Evolutionary conservation across 2,797 vertebrate genomes (phyloP).

Genomic region (Gambelia wislizenii): DNA sequence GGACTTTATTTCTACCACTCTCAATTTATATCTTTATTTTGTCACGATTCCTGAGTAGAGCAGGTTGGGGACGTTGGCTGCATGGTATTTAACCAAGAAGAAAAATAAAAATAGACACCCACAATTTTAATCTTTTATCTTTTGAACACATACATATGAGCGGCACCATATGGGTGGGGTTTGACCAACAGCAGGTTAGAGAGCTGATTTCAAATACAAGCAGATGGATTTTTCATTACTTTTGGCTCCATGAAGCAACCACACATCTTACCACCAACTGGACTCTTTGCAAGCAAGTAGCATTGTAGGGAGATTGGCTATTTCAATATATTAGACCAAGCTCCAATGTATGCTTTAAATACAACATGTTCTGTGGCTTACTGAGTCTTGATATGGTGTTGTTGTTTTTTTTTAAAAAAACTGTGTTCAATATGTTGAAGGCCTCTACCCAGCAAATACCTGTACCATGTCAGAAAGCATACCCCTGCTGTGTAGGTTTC

Average conservation of each 20-base stretch:
- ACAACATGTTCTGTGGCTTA: conserved; percentile 26
- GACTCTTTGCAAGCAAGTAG: conserved; percentile 4
- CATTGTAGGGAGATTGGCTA: conserved; percentile 24
- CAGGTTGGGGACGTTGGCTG: conserved; percentile 10
- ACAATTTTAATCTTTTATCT: conserved; percentile 29
- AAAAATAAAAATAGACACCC: conserved; percentile 39
- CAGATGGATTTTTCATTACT: conserved; percentile 35
- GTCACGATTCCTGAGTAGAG: conserved; percentile 27
- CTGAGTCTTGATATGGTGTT: conserved; percentile 28
- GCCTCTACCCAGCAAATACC: neutral
- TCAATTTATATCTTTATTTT: conserved; percentile 21
- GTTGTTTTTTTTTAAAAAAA: conserved; percentile 4
- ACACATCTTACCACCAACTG: conserved; percentile 31
- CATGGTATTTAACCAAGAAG: neutral
- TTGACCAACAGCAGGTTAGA: conserved; percentile 43
- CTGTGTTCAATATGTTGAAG: neutral
- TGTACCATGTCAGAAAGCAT: neutral
- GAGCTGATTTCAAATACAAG: conserved; percentile 39
- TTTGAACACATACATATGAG: conserved; percentile 12
- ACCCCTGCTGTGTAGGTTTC: no score
- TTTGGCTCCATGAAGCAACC: conserved; percentile 42
- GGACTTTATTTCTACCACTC: neutral
- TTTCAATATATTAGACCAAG: conserved; percentile 2
- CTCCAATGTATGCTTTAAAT: conserved; percentile 25
- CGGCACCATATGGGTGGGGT: conserved; percentile 28